Evolutionary conservation across 2,888 invertebrate species (phyloP), one percentile per base, ranked within the genome.

Genomic region (Epistrophe eligans): DNA sequence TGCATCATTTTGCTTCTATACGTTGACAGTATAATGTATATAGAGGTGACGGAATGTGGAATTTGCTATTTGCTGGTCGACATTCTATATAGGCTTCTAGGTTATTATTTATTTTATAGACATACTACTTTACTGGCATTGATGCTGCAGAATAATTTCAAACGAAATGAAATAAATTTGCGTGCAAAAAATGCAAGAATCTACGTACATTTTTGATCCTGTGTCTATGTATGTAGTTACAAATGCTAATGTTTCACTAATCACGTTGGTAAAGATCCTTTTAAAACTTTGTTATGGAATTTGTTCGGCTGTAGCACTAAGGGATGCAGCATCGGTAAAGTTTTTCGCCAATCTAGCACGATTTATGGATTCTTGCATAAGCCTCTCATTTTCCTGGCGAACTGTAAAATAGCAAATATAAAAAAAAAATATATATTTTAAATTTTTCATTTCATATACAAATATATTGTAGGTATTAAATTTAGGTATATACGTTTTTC

Each of bases 321-420:
- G 88, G 17, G 90, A 90, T 79, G 91, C 90, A 58, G 90, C 89
- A 85, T 93, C 93, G 58, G 93, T 92, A 50, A 91, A 91, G 88
- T 93, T 93, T 90, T 92, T 92, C 89, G 91, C 91, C 90, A 91
- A 91, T 81, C 91, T 89, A 50, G 91, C 92, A 70, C 93, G 91
- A 84, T 96, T 96, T 92, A 96, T 94, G 90, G 96, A 96, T 93
- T 97, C 97, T 93, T 94, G 95, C 94, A 97, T 95, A 93, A 97
- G 94, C 93, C 97, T 96, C 94, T 97, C 97, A 94, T 97, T 97
- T 94, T 97, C 97, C 94, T 96, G 96, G 90, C 97, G 96, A 93
- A 97, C 97, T 97, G 95, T 90, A 95, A 94, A 93, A 90, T 89
- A 91, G 87, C 32, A 40, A 38, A 52, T 13, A 13, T 45, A 45